phyloP scores from a whole-genome alignment of 2,888 invertebrate species.

The Malacosoma neustria region DNA sequence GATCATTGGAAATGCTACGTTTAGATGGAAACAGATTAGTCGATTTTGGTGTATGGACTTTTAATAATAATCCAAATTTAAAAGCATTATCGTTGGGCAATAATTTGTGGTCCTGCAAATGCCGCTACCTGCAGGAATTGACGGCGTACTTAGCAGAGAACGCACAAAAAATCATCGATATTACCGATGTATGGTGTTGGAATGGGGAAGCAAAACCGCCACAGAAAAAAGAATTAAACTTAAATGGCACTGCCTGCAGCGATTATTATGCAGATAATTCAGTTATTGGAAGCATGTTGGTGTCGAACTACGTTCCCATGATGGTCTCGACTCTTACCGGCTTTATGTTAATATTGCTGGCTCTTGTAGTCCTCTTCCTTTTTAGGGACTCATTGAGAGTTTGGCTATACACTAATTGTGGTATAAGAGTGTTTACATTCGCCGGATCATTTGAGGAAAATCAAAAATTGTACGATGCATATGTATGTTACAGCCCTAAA shows the following conservation, averaged over 20 bases:
- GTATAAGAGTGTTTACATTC: slow-evolving; percentile 85
- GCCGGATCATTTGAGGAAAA: slow-evolving; percentile 83
- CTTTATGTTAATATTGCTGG: slow-evolving; percentile 83
- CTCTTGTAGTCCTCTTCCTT: slow-evolving; percentile 85
- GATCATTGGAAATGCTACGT: slow-evolving; percentile 85
- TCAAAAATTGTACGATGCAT: slow-evolving; percentile 93
- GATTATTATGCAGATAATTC: slow-evolving; percentile 90
- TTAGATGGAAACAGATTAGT: slow-evolving; percentile 90
- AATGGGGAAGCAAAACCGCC: slow-evolving; percentile 83
- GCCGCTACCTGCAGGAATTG: slow-evolving; percentile 89
- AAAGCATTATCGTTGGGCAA: slow-evolving; percentile 85
- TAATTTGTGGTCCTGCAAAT: slow-evolving; percentile 93
- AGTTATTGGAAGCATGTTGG: slow-evolving; percentile 87
- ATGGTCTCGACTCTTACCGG: slow-evolving; percentile 86
- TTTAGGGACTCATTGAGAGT: slow-evolving; percentile 90
- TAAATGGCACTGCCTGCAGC: slow-evolving; percentile 90
- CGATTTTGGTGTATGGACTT: slow-evolving; percentile 86
- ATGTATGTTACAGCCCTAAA: slow-evolving; percentile 93
- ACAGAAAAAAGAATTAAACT: slow-evolving; percentile 85
- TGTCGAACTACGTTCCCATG: slow-evolving; percentile 89
- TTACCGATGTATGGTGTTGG: slow-evolving; percentile 87
- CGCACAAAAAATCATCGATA: slow-evolving; percentile 85
- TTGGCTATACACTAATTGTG: slow-evolving; percentile 92
- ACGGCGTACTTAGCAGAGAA: slow-evolving; percentile 89
- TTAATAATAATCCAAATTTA: slow-evolving; percentile 79